A percentile compares a stretch with the other conserved stretches of the same genome.
Evolutionary conservation across 2,888 invertebrate genomes (phyloP).

Genomic region (Onthophagus sagittarius): DNA sequence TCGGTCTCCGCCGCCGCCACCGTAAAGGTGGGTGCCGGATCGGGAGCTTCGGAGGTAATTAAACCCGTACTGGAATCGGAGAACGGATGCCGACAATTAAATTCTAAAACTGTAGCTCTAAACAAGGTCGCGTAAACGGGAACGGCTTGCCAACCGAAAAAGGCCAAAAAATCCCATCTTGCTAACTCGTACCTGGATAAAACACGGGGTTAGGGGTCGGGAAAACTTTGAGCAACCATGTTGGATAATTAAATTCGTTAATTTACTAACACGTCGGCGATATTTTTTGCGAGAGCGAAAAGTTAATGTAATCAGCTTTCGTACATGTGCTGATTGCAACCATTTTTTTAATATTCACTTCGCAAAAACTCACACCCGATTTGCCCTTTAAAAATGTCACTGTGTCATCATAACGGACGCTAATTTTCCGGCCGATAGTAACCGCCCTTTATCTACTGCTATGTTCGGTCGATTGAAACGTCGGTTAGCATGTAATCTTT

Average conservation of each 20-base stretch:
- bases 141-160: not conserved
- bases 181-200: not conserved
- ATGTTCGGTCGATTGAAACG: not conserved
- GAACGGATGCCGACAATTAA: conserved; percentile 11
- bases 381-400: not conserved
- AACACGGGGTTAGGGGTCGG: not conserved
- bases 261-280: not conserved
- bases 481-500: not conserved
- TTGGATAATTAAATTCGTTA: not conserved
- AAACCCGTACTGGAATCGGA: conserved; percentile 7
- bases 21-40: not conserved
- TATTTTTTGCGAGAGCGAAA: not conserved
- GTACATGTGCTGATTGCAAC: not conserved
- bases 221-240: not conserved
- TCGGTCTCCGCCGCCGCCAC: not conserved
- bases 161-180: not conserved
- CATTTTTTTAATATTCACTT: not conserved
- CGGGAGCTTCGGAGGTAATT: conserved; percentile 4
- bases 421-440: not conserved
- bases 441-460: not conserved
- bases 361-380: not conserved
- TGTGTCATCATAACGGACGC: not conserved
- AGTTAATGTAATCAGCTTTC: not conserved
- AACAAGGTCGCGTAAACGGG: not conserved
- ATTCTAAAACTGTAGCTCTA: conserved; percentile 7